Conservation (phyloP, 2,888 invertebrate species). For the Caradrina clavipalpis region DNA sequence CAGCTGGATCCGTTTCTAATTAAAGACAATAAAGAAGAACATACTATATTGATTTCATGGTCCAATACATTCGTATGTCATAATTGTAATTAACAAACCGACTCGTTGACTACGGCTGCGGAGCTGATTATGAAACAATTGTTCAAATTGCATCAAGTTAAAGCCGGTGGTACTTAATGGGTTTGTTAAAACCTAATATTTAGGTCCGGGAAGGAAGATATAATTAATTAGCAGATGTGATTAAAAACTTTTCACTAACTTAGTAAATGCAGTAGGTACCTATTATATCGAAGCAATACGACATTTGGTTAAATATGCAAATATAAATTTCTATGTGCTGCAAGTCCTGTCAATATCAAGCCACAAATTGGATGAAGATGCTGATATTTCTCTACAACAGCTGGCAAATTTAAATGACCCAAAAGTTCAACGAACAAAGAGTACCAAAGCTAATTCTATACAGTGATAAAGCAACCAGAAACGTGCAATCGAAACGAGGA, state of each 20-base stretch:
- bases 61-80: constrained; percentile 45
- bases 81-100: constrained; percentile 53
- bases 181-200: constrained; percentile 7
- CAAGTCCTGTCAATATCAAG: not conserved
- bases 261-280: too few species aligned
- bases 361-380: not conserved
- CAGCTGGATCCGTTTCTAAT: constrained; percentile 29
- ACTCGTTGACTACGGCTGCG: constrained; percentile 22
- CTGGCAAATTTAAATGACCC: constrained; percentile 26
- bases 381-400: not conserved
- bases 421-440: constrained; percentile 54
- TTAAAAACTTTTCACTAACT: too few species aligned
- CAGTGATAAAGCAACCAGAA: constrained; percentile 50
- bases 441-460: constrained; percentile 44
- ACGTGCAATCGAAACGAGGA: constrained; percentile 62
- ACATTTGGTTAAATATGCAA: not conserved
- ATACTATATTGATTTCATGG: constrained; percentile 55
- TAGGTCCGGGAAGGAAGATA: not conserved
- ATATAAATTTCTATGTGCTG: too few species aligned
- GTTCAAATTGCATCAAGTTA: constrained; percentile 30
- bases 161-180: constrained; percentile 2
- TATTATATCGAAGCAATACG: not conserved
- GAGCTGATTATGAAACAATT: constrained; percentile 31
- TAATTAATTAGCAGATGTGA: constrained; percentile 2
- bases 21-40: constrained; percentile 41